These are phyloP conservation scores for Polydrusus cervinus DNA, from an alignment of 2,888 invertebrate genomes.

Conservation along the genomic window DNA sequence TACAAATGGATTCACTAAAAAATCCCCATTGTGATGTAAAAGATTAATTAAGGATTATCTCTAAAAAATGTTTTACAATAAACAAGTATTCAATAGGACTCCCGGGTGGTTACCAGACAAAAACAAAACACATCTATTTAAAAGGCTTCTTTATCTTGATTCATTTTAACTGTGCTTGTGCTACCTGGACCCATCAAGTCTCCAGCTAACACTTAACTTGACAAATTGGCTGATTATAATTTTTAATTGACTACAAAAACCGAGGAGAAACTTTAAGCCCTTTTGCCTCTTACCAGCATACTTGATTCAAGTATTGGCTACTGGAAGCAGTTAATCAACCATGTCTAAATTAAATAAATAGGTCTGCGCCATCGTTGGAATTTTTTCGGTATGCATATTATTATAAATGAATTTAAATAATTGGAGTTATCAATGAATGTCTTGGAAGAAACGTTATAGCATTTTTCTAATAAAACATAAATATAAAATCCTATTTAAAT, in stretches of 20 bases:
- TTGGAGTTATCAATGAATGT: constrained; percentile 32
- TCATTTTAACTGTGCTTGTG: constrained; percentile 34
- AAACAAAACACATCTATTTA: constrained; percentile 50
- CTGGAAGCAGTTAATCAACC: constrained; percentile 46
- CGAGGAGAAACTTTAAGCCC: constrained; percentile 41
- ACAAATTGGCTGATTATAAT: constrained; percentile 70
- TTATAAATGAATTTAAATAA: constrained; percentile 41
- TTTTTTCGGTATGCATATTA: constrained; percentile 27
- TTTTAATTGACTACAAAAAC: constrained; percentile 65
- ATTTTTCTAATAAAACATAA: neutral
- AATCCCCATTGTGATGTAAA: constrained; percentile 7
- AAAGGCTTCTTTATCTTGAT: constrained; percentile 50
- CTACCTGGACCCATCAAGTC: constrained; percentile 55
- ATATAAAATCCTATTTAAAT: neutral
- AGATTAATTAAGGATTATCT: constrained; percentile 44
- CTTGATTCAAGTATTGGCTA: constrained; percentile 35
- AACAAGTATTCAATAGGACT: constrained; percentile 46
- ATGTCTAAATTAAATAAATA: constrained; percentile 45
- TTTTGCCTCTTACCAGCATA: constrained; percentile 33
- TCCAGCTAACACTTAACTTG: constrained; percentile 66
- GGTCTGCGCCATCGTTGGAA: constrained; percentile 23
- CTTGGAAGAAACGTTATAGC: constrained; percentile 2
- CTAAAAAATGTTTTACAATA: constrained; percentile 47
- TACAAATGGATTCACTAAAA: constrained; percentile 18
- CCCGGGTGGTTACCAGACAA: constrained; percentile 51